Conservation (phyloP, 2,797 vertebrate species). For the Pangasius sanitwongsei region DNA sequence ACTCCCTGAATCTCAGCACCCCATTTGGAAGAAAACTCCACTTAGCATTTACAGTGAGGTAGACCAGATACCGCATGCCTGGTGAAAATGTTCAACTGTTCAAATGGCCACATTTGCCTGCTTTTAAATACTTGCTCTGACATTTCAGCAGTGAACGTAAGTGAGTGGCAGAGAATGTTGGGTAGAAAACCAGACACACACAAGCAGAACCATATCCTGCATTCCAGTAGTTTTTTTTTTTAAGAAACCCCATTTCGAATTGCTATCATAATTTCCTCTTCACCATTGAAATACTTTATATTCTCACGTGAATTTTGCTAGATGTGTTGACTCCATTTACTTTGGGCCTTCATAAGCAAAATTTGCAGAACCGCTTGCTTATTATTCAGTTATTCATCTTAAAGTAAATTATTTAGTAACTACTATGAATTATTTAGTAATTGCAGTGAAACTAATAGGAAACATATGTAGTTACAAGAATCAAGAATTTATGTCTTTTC, state of each 20-base stretch:
- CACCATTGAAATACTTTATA: neutral
- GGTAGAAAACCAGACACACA: constrained; percentile 9
- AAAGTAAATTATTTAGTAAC: neutral
- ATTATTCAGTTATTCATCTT: neutral
- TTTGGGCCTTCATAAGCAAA: neutral
- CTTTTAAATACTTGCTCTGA: neutral
- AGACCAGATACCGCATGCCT: constrained; percentile 16
- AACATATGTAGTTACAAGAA: neutral
- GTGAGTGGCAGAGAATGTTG: neutral
- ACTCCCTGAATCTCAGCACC: neutral
- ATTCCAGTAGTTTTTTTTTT: neutral
- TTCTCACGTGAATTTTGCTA: neutral
- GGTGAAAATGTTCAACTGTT: neutral
- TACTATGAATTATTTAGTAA: neutral
- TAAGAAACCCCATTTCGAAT: neutral
- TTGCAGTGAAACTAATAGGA: neutral
- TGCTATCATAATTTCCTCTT: neutral
- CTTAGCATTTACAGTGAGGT: constrained; percentile 28
- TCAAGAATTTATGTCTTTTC: neutral
- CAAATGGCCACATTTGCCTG: neutral
- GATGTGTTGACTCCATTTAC: neutral
- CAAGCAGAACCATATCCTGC: neutral
- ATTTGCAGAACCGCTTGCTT: neutral
- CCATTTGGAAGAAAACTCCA: constrained; percentile 10
- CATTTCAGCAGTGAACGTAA: neutral